phyloP scores from a whole-genome alignment of 1,140 invertebrate species.

The Melitaea cinxia region DNA sequence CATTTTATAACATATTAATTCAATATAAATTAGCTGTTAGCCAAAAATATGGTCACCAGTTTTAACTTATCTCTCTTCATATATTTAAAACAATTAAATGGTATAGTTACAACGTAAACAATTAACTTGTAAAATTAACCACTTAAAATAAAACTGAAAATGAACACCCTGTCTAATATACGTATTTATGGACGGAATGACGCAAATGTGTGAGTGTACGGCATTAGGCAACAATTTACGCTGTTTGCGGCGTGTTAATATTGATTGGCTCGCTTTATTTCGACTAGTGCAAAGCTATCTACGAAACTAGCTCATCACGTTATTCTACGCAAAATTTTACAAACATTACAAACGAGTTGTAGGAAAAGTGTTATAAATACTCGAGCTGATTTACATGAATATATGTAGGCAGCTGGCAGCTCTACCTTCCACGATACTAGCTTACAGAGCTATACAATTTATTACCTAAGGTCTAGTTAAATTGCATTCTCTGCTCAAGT shows the following conservation, averaged over 20 bases:
- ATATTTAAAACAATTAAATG: neutral
- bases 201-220: constrained; percentile 60
- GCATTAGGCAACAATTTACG: constrained; percentile 82
- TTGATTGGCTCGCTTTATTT: constrained; percentile 81
- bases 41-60: too few relatives aligned
- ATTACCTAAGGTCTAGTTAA: constrained; percentile 40
- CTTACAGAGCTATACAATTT: constrained; percentile 37
- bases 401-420: constrained; percentile 16
- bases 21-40: too few relatives aligned
- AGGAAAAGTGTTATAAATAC: constrained; percentile 19
- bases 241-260: constrained; percentile 81
- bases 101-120: neutral
- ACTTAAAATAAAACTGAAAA: constrained; percentile 17
- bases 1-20: neutral
- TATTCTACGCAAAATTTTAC: constrained; percentile 24
- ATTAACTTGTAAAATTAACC: neutral
- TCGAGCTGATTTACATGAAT: constrained; percentile 9
- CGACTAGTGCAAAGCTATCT: constrained; percentile 74
- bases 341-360: constrained; percentile 2
- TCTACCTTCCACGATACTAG: constrained; percentile 33
- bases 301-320: constrained; percentile 59
- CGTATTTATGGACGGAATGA: constrained; percentile 47
- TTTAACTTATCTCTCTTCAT: too few relatives aligned
- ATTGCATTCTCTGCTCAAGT: constrained; percentile 38
- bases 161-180: constrained; percentile 63